phyloP scores from a whole-genome alignment of 2,888 invertebrate species.

The Caenorhabditis zanzibari region DNA sequence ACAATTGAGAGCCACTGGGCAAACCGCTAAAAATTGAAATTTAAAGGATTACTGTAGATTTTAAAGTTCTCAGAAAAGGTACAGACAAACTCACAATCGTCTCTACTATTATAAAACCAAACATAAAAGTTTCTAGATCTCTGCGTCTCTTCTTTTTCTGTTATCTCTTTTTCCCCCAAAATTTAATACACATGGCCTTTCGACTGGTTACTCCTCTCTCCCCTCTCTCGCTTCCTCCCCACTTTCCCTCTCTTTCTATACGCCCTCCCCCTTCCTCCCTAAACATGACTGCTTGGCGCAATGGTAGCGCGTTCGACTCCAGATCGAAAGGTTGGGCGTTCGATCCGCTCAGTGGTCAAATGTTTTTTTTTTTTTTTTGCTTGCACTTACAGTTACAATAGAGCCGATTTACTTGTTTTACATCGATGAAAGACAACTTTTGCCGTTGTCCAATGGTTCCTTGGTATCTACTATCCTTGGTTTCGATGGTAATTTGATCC shows the following conservation, averaged over 20 bases:
- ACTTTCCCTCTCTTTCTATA: background rate
- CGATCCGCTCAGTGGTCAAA: constrained; percentile 78
- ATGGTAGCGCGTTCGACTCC: constrained; percentile 79
- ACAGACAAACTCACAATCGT: too few relatives aligned
- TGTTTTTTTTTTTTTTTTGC: constrained; percentile 50
- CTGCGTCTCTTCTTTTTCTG: too few relatives aligned
- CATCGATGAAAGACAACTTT: constrained; percentile 80
- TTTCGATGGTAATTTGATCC: constrained; percentile 79
- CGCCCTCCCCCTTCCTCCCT: background rate
- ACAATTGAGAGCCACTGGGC: constrained; percentile 67
- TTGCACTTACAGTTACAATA: constrained; percentile 76
- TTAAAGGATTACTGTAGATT: background rate
- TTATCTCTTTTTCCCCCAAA: background rate
- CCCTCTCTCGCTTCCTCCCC: too few relatives aligned
- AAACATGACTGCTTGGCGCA: constrained; percentile 73
- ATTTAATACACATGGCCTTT: background rate
- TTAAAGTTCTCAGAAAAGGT: too few relatives aligned
- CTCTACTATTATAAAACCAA: too few relatives aligned
- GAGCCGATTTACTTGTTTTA: constrained; percentile 80
- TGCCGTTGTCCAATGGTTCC: constrained; percentile 80
- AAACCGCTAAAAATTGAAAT: constrained; percentile 69
- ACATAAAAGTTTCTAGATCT: too few relatives aligned
- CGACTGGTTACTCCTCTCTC: too few relatives aligned
- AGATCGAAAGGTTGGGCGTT: constrained; percentile 79
- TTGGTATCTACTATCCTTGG: constrained; percentile 74